Evolutionary conservation across 2,888 invertebrate genomes (phyloP).

Genomic region (Terebella lapidaria): DNA sequence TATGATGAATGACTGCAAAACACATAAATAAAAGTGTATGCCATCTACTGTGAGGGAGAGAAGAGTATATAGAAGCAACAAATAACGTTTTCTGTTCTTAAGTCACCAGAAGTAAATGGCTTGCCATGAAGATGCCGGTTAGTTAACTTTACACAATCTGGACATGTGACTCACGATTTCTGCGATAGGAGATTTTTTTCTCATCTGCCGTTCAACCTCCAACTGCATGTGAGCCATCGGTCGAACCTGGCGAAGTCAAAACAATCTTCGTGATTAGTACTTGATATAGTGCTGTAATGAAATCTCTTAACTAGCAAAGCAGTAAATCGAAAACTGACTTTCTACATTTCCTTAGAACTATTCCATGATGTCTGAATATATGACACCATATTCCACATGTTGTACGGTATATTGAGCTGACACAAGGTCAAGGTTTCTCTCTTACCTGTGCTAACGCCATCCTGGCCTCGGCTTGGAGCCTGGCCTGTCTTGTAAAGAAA

Average conservation of each 20-base stretch:
- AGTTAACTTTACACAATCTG: no score
- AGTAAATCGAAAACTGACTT: no score
- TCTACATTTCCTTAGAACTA: no score
- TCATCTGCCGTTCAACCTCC: constrained; percentile 46
- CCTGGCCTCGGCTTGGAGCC: constrained; percentile 45
- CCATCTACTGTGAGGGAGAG: not conserved
- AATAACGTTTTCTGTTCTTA: no score
- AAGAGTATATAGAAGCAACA: not conserved
- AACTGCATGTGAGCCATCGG: constrained; percentile 52
- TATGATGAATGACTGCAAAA: not conserved
- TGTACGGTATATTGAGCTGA: no score
- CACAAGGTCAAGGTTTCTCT: no score
- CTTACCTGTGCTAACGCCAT: constrained; percentile 47
- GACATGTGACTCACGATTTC: constrained; percentile 40
- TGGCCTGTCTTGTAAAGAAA: constrained; percentile 38
- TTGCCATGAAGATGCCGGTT: no score
- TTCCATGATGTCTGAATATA: no score
- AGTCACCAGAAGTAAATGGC: no score
- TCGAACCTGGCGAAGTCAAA: constrained; percentile 37
- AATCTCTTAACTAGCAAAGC: no score
- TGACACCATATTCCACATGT: no score
- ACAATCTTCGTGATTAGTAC: not conserved
- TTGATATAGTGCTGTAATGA: not conserved
- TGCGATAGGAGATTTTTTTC: constrained; percentile 46
- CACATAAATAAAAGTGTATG: not conserved